A percentile compares a stretch with the other conserved stretches of the same genome.
These are phyloP conservation scores for Telenomus remus DNA, from an alignment of 1,140 invertebrate genomes.

Conservation along the genomic window DNA sequence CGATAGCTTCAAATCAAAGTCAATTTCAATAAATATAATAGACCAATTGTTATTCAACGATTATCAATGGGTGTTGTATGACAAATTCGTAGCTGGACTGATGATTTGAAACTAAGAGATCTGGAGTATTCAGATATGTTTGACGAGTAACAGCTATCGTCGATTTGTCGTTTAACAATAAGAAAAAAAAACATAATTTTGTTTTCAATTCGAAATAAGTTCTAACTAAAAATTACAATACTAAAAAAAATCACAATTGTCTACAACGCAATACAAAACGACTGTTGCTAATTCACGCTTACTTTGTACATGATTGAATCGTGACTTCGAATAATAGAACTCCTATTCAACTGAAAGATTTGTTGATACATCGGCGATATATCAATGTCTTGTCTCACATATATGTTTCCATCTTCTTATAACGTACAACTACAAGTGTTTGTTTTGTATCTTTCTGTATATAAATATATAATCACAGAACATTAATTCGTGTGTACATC, in stretches of 20 bases:
- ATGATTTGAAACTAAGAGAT: no score
- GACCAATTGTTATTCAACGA: not conserved
- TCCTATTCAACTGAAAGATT: conserved; percentile 18
- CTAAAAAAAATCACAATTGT: conserved; percentile 39
- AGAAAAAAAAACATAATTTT: not conserved
- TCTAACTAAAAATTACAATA: conserved; percentile 47
- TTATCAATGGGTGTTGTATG: no score
- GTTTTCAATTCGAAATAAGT: not conserved
- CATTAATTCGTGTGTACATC: conserved; percentile 70
- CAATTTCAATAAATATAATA: no score
- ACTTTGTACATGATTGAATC: conserved; percentile 5
- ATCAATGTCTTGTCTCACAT: no score
- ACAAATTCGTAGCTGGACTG: no score
- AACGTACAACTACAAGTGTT: conserved; percentile 42
- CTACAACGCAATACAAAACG: conserved; percentile 32
- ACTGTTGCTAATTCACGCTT: conserved; percentile 3
- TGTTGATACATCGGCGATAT: conserved; percentile 15
- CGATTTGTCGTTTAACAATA: no score
- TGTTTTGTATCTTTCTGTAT: conserved; percentile 58
- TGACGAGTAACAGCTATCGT: no score
- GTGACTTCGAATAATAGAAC: conserved; percentile 34
- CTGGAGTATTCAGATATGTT: no score
- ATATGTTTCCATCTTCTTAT: conserved; percentile 34
- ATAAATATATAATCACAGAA: conserved; percentile 72
- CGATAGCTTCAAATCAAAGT: no score